phyloP scores from a whole-genome alignment of 1,140 invertebrate genomes.

The Diuraphis noxia region DNA sequence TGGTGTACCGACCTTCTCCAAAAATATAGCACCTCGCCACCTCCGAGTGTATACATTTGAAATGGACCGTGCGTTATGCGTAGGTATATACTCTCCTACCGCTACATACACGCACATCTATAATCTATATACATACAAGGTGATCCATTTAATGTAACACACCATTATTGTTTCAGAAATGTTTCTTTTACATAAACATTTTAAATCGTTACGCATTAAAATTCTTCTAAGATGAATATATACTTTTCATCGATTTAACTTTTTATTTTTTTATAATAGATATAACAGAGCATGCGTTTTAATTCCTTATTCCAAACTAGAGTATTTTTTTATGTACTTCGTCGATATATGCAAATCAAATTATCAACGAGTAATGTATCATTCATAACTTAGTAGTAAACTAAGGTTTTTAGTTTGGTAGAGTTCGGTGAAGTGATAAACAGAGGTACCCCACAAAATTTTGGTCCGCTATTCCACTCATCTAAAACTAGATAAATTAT shows the following conservation, averaged over 20 bases:
- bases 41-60: neutral
- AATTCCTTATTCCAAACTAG: neutral
- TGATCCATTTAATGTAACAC: neutral
- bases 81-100: neutral
- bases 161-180: neutral
- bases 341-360: neutral
- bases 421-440: neutral
- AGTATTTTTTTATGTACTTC: neutral
- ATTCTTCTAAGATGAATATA: no score
- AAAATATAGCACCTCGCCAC: conserved; percentile 19
- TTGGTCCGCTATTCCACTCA: neutral
- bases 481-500: neutral
- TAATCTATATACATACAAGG: neutral
- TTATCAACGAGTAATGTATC: neutral
- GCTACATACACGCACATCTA: neutral
- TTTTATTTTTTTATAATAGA: no score
- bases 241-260: no score
- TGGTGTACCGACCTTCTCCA: neutral
- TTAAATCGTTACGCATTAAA: neutral
- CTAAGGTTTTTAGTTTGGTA: neutral
- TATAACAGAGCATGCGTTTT: neutral
- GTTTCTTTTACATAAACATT: neutral
- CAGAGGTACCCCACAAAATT: neutral
- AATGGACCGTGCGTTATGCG: neutral
- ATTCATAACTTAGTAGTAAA: neutral